phyloP scores from a whole-genome alignment of 2,888 invertebrate species.

The Saturnia japonica region DNA sequence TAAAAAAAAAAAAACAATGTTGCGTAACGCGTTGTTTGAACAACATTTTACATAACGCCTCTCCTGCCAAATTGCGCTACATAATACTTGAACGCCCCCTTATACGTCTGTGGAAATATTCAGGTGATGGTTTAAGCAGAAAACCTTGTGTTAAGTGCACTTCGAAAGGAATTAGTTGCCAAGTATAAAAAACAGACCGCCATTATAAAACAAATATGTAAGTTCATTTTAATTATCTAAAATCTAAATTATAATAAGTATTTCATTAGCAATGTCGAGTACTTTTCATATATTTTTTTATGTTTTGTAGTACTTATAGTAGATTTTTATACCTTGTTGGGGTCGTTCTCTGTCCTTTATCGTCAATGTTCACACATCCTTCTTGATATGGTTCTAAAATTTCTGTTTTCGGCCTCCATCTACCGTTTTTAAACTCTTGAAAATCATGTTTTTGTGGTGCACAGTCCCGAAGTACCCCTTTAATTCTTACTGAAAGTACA shows the following conservation, averaged over 20 bases:
- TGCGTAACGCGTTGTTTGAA: too few species aligned
- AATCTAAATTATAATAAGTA: not conserved
- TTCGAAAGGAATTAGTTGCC: too few species aligned
- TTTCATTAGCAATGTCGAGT: not conserved
- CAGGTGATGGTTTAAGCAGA: too few species aligned
- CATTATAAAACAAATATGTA: too few species aligned
- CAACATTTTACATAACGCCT: too few species aligned
- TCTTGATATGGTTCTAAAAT: slow-evolving; percentile 87
- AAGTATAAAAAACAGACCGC: too few species aligned
- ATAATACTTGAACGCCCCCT: too few species aligned
- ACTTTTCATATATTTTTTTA: not conserved
- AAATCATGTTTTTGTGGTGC: slow-evolving; percentile 87
- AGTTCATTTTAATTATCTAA: too few species aligned
- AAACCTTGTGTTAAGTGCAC: too few species aligned
- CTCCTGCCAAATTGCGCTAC: too few species aligned
- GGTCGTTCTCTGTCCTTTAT: slow-evolving; percentile 83
- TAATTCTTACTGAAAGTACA: slow-evolving; percentile 79
- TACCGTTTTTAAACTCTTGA: slow-evolving; percentile 82
- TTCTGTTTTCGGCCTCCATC: slow-evolving; percentile 85
- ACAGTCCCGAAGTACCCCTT: slow-evolving; percentile 86
- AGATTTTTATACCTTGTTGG: slow-evolving; percentile 70
- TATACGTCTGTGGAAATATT: too few species aligned
- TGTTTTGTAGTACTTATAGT: not conserved
- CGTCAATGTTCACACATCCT: slow-evolving; percentile 85
- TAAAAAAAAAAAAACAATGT: too few species aligned